A percentile compares a stretch with the other conserved stretches of the same genome.
Conservation (phyloP, 2,888 invertebrate genomes). For the Meghimatium bilineatum region DNA sequence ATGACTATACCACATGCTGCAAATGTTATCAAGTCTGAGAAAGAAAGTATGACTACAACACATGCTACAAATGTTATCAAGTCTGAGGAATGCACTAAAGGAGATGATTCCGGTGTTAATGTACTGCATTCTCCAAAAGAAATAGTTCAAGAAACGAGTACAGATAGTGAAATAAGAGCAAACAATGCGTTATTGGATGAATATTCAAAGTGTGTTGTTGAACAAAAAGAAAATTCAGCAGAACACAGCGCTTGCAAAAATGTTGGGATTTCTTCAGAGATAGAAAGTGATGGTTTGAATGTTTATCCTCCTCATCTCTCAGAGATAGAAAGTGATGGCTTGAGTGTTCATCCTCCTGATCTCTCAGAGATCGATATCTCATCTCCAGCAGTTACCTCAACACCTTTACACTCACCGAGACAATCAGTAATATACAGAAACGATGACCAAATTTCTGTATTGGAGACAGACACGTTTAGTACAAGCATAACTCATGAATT, state of each 20-base stretch:
- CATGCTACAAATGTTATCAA: neutral
- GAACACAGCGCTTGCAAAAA: neutral
- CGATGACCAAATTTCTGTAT: neutral
- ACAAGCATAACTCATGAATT: no score
- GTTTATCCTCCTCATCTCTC: constrained; percentile 36
- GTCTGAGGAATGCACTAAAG: neutral
- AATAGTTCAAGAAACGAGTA: neutral
- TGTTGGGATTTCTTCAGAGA: constrained; percentile 16
- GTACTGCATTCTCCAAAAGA: neutral
- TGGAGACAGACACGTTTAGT: no score
- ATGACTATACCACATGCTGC: no score
- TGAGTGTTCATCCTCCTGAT: constrained; percentile 28
- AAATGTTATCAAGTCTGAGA: no score
- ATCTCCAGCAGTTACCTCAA: neutral
- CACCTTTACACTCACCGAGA: neutral
- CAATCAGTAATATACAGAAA: neutral
- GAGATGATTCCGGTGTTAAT: neutral
- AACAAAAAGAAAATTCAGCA: neutral
- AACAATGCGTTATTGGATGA: no score
- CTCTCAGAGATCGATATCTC: constrained; percentile 12
- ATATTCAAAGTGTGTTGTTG: neutral
- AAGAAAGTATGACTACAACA: no score
- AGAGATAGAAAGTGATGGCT: neutral
- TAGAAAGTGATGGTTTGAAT: neutral
- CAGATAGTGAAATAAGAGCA: neutral